These are phyloP conservation scores for Andrena camellia DNA, from an alignment of 2,888 invertebrate genomes.

Conservation along the genomic window DNA sequence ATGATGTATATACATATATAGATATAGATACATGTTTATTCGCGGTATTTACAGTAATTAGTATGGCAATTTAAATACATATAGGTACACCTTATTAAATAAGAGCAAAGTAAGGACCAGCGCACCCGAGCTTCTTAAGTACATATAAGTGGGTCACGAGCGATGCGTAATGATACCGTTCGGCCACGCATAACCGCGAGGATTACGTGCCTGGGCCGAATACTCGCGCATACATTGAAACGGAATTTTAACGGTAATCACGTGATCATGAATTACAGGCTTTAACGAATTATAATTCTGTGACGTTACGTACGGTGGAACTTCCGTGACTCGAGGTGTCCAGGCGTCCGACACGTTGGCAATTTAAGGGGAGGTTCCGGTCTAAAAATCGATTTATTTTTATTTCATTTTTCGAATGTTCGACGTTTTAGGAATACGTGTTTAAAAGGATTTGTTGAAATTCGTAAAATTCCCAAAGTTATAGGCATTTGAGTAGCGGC, in stretches of 20 bases:
- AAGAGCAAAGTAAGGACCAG: slow-evolving; percentile 64
- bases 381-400: no score
- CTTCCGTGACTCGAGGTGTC: background rate
- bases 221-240: slow-evolving; percentile 34
- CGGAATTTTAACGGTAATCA: slow-evolving; percentile 43
- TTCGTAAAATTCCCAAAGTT: no score
- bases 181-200: slow-evolving; percentile 38
- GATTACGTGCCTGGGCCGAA: slow-evolving; percentile 33
- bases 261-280: slow-evolving; percentile 25
- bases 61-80: slow-evolving; percentile 80
- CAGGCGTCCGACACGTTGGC: slow-evolving; percentile 21
- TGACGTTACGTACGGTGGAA: slow-evolving; percentile 9
- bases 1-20: slow-evolving; percentile 54
- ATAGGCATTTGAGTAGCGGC: no score
- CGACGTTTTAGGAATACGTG: no score
- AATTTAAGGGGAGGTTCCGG: no score
- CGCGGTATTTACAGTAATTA: slow-evolving; percentile 80
- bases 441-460: no score
- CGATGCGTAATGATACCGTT: slow-evolving; percentile 52
- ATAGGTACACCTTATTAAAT: slow-evolving; percentile 78
- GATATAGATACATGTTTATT: slow-evolving; percentile 72
- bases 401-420: no score
- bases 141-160: slow-evolving; percentile 53
- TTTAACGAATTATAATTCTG: slow-evolving; percentile 13
- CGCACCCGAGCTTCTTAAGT: slow-evolving; percentile 57